Base-by-base conservation (phyloP, 1,140 invertebrate species). In the Eubasilissa regina region DNA sequence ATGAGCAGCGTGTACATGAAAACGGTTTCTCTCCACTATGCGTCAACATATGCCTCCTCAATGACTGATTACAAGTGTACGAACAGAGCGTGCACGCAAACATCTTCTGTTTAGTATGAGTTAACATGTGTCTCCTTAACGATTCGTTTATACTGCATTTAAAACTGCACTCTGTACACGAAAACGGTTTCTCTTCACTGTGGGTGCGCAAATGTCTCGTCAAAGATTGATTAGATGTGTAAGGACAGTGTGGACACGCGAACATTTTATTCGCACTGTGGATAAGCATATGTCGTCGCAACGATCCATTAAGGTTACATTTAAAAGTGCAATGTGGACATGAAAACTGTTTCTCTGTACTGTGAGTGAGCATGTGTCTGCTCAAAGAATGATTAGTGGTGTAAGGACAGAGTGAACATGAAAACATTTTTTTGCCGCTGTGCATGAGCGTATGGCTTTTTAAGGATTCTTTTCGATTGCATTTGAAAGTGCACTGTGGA, bases 391-490 rank as follows among this genome's bases (percentile, higher is more conserved):
- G 25, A 35, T 35, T 6, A 35, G 6, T 35, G 1, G 6, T 35
- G n/a, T n/a, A n/a, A n/a, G n/a, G n/a, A n/a, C n/a, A n/a, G n/a
- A n/a, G 4, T 55, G 53, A 15, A 51, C 68, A 48, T 12, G n/a
- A 51, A 72, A 72, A 6, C 10, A n/a, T 13, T 64, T 64, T 72
- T 21, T 51, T n/a, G 15, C 45, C 43, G 4, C 13, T 35, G 17
- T 72, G 68, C 8, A 21, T 72, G n/a, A 72, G 3, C 12, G 47
- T 0, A 21, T 72, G 68, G 0, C n/a, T 45, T 12, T 72, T 72
- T 45, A 72, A 51, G 15, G 44, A 15, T 15, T 13, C 15, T 8
- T 19, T 47, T 3, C 15, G 21, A 13, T n/a, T 44, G n/a, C 19
- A 35, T n/a, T 13, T 13, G 15, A 72, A 72, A 3, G 19, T 15